phyloP scores from a whole-genome alignment of 2,113 vertebrate species.

The Gymnorhina tibicen region DNA sequence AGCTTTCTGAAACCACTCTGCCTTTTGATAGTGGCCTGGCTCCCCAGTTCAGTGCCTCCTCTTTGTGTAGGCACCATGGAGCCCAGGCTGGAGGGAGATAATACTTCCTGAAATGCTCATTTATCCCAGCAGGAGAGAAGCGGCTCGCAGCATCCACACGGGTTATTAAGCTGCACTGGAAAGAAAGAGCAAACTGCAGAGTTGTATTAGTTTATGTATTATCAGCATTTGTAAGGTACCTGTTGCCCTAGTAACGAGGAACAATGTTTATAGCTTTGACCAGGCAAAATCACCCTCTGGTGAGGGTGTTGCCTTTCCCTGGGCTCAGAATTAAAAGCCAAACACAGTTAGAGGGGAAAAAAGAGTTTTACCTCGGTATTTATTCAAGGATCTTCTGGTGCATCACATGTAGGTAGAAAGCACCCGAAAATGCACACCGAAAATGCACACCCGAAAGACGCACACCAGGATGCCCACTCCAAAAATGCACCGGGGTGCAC shows the following conservation, averaged over 20 bases:
- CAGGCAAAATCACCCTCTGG: not conserved
- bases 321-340: too few species aligned
- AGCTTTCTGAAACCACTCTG: slow-evolving; percentile 1
- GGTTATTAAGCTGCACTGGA: not conserved
- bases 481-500: too few species aligned
- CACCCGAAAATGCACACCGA: too few species aligned
- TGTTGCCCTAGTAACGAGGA: slow-evolving; percentile 30
- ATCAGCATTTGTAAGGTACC: slow-evolving; percentile 20
- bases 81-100: slow-evolving; percentile 11
- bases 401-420: too few species aligned
- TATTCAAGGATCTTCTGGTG: too few species aligned
- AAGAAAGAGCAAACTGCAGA: slow-evolving; percentile 36
- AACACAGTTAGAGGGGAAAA: too few species aligned
- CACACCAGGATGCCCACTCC: too few species aligned
- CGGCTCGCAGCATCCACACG: not conserved
- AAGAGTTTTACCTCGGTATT: too few species aligned
- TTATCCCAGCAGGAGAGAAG: slow-evolving; percentile 39
- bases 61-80: slow-evolving; percentile 11
- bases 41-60: slow-evolving; percentile 39
- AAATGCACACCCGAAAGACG: too few species aligned
- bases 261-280: slow-evolving; percentile 10
- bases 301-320: too few species aligned
- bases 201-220: slow-evolving; percentile 27
- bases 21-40: not conserved
- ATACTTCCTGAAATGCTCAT: slow-evolving; percentile 57